phyloP scores from a whole-genome alignment of 1,140 invertebrate genomes.

The Tribolium castaneum region DNA sequence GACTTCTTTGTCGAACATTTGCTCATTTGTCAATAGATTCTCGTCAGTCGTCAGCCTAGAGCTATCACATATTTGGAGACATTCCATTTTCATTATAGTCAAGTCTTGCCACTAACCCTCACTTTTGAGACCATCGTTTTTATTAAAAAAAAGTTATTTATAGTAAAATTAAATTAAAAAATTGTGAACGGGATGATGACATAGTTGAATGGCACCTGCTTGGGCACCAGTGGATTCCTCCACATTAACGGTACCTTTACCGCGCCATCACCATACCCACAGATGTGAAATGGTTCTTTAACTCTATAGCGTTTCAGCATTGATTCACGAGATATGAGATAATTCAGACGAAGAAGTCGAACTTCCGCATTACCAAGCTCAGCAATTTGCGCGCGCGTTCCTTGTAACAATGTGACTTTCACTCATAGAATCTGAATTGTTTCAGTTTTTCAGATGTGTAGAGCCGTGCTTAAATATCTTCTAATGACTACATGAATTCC shows the following conservation, averaged over 20 bases:
- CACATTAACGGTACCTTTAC: not conserved
- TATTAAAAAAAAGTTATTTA: too few relatives aligned
- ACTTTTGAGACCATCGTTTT: too few relatives aligned
- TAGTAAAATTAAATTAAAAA: too few relatives aligned
- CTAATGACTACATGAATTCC: not conserved
- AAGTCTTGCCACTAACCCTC: too few relatives aligned
- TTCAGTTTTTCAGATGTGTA: not conserved
- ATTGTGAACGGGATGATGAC: too few relatives aligned
- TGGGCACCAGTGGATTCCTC: not conserved
- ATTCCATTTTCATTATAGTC: not conserved
- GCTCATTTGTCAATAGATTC: not conserved
- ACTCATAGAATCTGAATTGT: not conserved
- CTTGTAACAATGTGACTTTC: not conserved
- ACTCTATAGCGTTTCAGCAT: not conserved
- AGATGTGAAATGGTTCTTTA: not conserved
- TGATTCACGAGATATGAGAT: conserved; percentile 5
- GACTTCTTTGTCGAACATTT: not conserved
- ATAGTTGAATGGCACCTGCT: not conserved
- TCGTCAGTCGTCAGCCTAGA: not conserved
- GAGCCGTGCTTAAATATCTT: not conserved
- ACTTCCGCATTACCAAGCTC: not conserved
- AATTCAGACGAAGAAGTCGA: not conserved
- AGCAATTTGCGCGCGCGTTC: not conserved
- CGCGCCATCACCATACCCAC: not conserved
- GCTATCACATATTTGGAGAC: not conserved